These are phyloP conservation scores for Goniozus legneri DNA, from an alignment of 1,140 invertebrate species.

Conservation along the genomic window DNA sequence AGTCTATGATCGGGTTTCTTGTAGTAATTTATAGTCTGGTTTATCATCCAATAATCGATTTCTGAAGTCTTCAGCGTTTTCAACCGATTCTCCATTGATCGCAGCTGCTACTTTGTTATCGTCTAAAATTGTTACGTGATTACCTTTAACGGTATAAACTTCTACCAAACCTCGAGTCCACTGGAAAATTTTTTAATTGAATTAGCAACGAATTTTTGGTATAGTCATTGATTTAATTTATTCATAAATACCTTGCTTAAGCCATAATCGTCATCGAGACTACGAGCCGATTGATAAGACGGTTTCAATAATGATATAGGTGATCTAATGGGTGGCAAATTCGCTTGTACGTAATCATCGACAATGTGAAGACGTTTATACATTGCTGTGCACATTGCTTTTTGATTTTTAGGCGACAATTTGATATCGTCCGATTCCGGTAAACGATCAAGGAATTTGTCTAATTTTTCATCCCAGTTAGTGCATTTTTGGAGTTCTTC, in stretches of 20 bases:
- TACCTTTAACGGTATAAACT: constrained; percentile 53
- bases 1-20: no score
- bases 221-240: no score
- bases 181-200: constrained; percentile 24
- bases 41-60: constrained; percentile 23
- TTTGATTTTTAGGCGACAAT: constrained; percentile 44
- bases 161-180: constrained; percentile 35
- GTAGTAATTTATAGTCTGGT: no score
- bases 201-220: no score
- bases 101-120: constrained; percentile 60
- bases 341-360: constrained; percentile 46
- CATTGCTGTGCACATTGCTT: constrained; percentile 45
- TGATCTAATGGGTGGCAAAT: constrained; percentile 51
- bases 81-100: constrained; percentile 56
- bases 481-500: constrained; percentile 41
- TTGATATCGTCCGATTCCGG: constrained; percentile 13
- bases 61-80: constrained; percentile 35
- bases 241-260: constrained; percentile 44
- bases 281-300: constrained; percentile 49
- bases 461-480: constrained; percentile 46
- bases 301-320: constrained; percentile 64
- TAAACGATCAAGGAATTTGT: constrained; percentile 22
- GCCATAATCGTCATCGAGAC: constrained; percentile 63
- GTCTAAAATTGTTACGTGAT: constrained; percentile 67
- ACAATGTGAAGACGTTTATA: constrained; percentile 60